Conservation (phyloP, 1,140 invertebrate genomes). For the Phortica variegata region DNA sequence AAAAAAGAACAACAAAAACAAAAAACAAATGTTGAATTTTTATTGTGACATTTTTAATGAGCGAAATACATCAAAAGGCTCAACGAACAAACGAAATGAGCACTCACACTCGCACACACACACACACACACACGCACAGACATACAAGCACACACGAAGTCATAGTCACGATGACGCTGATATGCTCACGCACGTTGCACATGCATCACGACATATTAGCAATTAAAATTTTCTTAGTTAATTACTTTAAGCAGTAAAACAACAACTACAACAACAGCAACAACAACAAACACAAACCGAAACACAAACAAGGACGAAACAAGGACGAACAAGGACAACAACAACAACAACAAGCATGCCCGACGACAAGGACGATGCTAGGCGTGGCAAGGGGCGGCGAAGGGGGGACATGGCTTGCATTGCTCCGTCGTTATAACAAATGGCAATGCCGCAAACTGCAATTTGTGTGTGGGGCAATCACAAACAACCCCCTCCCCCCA, state of each 20-base stretch:
- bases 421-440: too few species aligned
- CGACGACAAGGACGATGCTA: too few species aligned
- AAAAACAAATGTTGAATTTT: slow-evolving; percentile 20
- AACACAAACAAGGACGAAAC: slow-evolving; percentile 2
- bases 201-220: slow-evolving; percentile 45
- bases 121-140: slow-evolving; percentile 7
- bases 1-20: slow-evolving; percentile 22
- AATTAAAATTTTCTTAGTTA: slow-evolving; percentile 58
- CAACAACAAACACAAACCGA: slow-evolving; percentile 26
- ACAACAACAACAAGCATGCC: slow-evolving; percentile 1
- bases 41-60: too few species aligned
- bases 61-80: too few species aligned
- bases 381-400: too few species aligned
- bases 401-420: too few species aligned
- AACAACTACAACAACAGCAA: slow-evolving; percentile 18
- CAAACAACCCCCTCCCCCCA: too few species aligned
- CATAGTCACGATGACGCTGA: slow-evolving; percentile 50
- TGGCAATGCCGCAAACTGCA: too few species aligned
- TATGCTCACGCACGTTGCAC: slow-evolving; percentile 49
- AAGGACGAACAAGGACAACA: neutral
- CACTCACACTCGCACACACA: slow-evolving; percentile 1
- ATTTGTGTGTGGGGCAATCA: too few species aligned
- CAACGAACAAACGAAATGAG: too few species aligned
- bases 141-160: slow-evolving; percentile 28
- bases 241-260: slow-evolving; percentile 53